Base-by-base conservation (phyloP, 2,797 vertebrate species). In the Girardinus metallicus region DNA sequence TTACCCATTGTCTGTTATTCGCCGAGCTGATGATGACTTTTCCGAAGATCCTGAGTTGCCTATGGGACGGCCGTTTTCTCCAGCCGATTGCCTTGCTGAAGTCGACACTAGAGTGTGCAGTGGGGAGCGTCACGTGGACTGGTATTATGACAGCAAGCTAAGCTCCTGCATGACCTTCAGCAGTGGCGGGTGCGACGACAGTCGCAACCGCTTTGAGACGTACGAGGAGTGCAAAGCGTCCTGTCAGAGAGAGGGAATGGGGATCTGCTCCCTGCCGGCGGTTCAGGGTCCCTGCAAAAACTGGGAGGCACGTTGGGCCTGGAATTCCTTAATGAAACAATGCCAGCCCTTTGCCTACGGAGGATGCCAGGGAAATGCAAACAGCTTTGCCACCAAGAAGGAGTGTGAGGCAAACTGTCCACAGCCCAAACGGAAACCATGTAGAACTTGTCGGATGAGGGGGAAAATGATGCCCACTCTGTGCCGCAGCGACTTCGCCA, bases 401-500 rank as follows among this genome's bases (percentile, higher is more conserved):
- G 96, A 96, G 71, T 99, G 98, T 0, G 97, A 98, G 70, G 96
- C 97, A 0, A 96, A 95, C 85, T 99, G 99, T 81, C 98, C 98
- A 0, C 96, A 96, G 47, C 93, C 95, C 0, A 97, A 97, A 87
- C 93, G 85, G 1, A 95, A 94, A 73, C 96, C 95, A 15, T 99
- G 98, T 87, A 97, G 95, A 74, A 94, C 93, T 8, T 99, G 99
- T 86, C 94, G 96, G 60, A 93, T 95, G 15, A 96, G 96, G 82
- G 97, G 96, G 80, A 97, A 97, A 85, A 96, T 99, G 91, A 96
- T 97, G 2, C 94, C 95, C 41, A 99, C 96, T 87, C 93, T 99
- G 72, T 99, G 99, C 91, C 96, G 96, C 73, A 99, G 98, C 0
- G 98, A 99, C 93, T 99, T 99, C 0, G 98, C 97, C 85, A 97